Conservation (phyloP, 2,888 invertebrate species). For the Cyaniris semiargus region DNA sequence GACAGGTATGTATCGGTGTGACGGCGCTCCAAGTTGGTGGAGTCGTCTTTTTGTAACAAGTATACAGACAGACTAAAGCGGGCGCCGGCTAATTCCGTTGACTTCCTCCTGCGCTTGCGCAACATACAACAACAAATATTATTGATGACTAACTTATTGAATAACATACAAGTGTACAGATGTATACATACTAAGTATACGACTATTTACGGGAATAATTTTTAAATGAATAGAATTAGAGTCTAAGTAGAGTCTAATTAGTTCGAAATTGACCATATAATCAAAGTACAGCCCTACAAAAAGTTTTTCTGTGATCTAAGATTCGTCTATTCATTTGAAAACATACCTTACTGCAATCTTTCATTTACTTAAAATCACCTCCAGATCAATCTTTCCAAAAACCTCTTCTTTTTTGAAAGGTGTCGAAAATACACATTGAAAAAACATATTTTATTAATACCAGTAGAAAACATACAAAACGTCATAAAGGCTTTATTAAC, state of each 20-base stretch:
- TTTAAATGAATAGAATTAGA: too few relatives aligned
- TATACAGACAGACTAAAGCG: slow-evolving; percentile 65
- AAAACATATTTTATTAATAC: not conserved
- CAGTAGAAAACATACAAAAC: not conserved
- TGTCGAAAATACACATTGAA: not conserved
- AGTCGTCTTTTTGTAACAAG: slow-evolving; percentile 65
- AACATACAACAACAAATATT: not conserved
- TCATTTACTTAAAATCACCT: too few relatives aligned
- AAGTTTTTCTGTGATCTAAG: too few relatives aligned
- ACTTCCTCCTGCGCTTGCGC: slow-evolving; percentile 68
- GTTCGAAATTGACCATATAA: too few relatives aligned
- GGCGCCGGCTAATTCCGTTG: slow-evolving; percentile 68
- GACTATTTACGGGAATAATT: too few relatives aligned
- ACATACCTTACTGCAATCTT: too few relatives aligned
- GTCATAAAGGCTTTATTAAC: not conserved
- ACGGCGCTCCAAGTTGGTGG: slow-evolving; percentile 32
- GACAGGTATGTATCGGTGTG: slow-evolving; percentile 34
- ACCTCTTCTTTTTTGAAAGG: not conserved
- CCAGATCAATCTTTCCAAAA: too few relatives aligned
- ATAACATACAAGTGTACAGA: not conserved
- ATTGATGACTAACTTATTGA: slow-evolving; percentile 9
- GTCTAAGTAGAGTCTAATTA: too few relatives aligned
- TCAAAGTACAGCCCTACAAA: too few relatives aligned
- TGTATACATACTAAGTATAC: not conserved
- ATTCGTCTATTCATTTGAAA: too few relatives aligned